phyloP scores from a whole-genome alignment of 2,888 invertebrate species.

The Pachymerium ferrugineum region DNA sequence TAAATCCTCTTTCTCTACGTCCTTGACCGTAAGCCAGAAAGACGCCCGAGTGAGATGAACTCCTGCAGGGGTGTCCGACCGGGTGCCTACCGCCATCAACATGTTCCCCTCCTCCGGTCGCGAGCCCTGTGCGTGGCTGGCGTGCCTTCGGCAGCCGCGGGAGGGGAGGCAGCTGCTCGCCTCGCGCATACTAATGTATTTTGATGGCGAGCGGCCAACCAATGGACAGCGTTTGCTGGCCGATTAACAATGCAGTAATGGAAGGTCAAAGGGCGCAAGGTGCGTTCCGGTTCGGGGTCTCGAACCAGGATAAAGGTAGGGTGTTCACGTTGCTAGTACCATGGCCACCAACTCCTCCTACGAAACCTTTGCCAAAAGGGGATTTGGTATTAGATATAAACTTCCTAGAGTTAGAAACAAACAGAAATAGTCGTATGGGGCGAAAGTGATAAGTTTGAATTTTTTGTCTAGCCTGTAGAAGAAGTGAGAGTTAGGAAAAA shows the following conservation, averaged over 20 bases:
- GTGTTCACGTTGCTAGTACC: slow-evolving; percentile 7
- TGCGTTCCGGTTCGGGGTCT: slow-evolving; percentile 32
- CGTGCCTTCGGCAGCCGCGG: slow-evolving; percentile 4
- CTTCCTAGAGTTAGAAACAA: not conserved
- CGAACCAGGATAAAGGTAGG: slow-evolving; percentile 31
- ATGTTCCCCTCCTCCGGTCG: not conserved
- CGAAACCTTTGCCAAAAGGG: not conserved
- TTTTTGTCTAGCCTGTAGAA: not conserved
- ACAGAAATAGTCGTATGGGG: not conserved
- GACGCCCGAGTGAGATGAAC: not conserved
- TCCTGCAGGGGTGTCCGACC: slow-evolving; percentile 4
- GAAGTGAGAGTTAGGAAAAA: not conserved
- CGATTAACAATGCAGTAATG: slow-evolving; percentile 30
- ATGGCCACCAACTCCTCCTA: slow-evolving; percentile 9
- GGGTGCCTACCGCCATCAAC: not conserved
- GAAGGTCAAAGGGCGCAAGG: slow-evolving; percentile 23
- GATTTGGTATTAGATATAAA: too few relatives aligned
- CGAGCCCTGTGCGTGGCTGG: slow-evolving; percentile 4
- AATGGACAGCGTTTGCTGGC: slow-evolving; percentile 15
- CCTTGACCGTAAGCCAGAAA: not conserved
- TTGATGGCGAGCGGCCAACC: not conserved
- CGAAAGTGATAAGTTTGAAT: not conserved
- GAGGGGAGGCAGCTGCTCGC: slow-evolving; percentile 3
- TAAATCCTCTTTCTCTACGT: not conserved
- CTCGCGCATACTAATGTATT: slow-evolving; percentile 27